Conservation (phyloP, 37 sponge, comb jelly and placozoan genomes). For the Crambe crambe region DNA sequence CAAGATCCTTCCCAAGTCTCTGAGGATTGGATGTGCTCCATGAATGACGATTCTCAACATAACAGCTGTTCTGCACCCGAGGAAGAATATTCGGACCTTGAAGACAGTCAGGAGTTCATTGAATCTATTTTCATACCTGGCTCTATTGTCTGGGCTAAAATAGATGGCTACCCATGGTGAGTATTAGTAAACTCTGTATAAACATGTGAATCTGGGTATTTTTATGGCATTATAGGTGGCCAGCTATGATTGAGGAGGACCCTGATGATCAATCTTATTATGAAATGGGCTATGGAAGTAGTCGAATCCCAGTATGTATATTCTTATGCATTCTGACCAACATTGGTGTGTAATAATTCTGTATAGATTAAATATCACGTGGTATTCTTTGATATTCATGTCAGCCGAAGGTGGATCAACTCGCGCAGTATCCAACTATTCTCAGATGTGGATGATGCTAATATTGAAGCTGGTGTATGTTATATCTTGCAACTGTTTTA, state of each 20-base stretch:
- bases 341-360: neutral
- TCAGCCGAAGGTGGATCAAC: conserved; percentile 63
- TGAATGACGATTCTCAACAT: conserved; percentile 53
- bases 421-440: conserved; percentile 13
- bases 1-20: conserved; percentile 56
- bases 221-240: conserved; percentile 76
- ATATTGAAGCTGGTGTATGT: conserved; percentile 12
- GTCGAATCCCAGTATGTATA: conserved; percentile 23
- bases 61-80: conserved; percentile 44
- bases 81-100: conserved; percentile 50
- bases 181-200: neutral
- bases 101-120: conserved; percentile 63
- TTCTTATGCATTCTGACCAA: neutral
- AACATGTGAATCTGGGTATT: neutral
- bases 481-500: neutral
- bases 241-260: conserved; percentile 80
- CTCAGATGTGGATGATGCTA: conserved; percentile 6
- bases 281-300: conserved; percentile 25
- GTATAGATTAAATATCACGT: conserved; percentile 73
- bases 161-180: conserved; percentile 76
- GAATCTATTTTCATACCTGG: conserved; percentile 65
- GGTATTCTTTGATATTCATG: conserved; percentile 76
- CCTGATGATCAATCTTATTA: conserved; percentile 56
- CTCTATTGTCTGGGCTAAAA: conserved; percentile 75
- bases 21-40: conserved; percentile 63